These are phyloP conservation scores for Chrysochloris asiatica DNA, from an alignment of 2,113 vertebrate species.

Conservation along the genomic window DNA sequence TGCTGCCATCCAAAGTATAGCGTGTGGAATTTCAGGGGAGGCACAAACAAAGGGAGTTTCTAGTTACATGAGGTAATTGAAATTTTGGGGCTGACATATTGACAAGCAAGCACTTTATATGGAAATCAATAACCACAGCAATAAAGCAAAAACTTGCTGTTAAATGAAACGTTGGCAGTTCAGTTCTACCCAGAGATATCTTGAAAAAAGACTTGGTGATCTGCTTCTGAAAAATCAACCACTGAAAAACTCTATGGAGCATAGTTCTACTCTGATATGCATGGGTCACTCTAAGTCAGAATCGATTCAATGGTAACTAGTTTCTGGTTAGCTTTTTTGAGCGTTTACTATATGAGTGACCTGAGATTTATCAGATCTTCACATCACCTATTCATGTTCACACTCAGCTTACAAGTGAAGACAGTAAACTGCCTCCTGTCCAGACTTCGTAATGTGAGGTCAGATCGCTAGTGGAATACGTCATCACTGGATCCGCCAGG, in stretches of 20 bases:
- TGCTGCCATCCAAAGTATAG: background rate
- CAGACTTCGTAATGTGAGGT: background rate
- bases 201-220: background rate
- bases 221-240: background rate
- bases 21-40: background rate
- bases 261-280: background rate
- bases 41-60: background rate
- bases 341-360: background rate
- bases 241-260: background rate
- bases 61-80: rapidly evolving
- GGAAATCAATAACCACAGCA: background rate
- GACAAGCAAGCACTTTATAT: background rate
- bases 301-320: background rate
- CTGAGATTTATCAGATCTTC: background rate
- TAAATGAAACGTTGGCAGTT: background rate
- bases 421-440: background rate
- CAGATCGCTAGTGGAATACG: background rate
- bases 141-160: background rate
- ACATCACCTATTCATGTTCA: no score
- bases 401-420: background rate
- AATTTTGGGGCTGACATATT: background rate
- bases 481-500: background rate
- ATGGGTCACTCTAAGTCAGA: no score
- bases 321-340: background rate
- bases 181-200: background rate